phyloP scores from a whole-genome alignment of 2,113 vertebrate species.

The Bombycilla garrulus region DNA sequence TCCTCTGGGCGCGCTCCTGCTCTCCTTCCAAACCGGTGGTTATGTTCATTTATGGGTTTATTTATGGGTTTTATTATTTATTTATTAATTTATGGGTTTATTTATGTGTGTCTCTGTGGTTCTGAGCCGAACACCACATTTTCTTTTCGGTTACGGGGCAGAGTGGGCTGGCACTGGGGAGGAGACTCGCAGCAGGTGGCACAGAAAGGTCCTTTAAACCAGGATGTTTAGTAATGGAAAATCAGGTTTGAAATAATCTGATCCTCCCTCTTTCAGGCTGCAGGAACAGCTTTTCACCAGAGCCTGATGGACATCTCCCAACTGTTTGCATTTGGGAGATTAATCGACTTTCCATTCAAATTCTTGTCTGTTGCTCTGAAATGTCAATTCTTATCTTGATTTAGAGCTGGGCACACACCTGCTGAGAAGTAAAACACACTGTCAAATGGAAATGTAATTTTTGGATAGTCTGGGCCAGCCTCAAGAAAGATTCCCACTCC shows the following conservation, averaged over 20 bases:
- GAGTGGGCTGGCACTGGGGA: not conserved
- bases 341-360: not conserved
- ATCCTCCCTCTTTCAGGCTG: not conserved
- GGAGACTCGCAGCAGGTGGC: not conserved
- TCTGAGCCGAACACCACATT: rapidly evolving
- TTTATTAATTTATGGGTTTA: too few species aligned
- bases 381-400: not conserved
- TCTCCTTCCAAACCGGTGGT: too few species aligned
- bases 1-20: too few species aligned
- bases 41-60: too few species aligned
- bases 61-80: too few species aligned
- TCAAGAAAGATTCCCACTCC: not conserved
- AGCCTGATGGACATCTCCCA: not conserved
- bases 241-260: not conserved
- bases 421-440: not conserved
- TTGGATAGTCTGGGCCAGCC: not conserved
- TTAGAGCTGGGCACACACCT: not conserved
- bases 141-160: not conserved
- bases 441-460: not conserved
- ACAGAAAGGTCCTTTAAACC: not conserved
- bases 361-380: not conserved
- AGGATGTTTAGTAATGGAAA: not conserved
- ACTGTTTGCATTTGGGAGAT: not conserved
- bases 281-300: not conserved
- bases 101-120: rapidly evolving